Conservation (phyloP, 2,113 vertebrate species). For the Fukomys damarensis region DNA sequence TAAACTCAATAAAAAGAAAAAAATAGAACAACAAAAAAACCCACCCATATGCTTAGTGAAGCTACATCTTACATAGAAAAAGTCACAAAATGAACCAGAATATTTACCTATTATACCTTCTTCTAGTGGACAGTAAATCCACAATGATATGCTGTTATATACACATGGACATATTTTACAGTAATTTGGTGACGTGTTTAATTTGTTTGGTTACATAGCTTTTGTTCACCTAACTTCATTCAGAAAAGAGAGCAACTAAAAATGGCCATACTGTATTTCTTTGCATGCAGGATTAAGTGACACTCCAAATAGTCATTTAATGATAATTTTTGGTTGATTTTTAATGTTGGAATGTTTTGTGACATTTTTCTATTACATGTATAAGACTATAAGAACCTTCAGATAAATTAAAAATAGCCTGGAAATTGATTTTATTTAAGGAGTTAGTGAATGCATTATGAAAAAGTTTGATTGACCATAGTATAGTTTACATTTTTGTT, state of each 20-base stretch:
- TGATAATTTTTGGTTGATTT: not conserved
- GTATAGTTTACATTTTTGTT: not conserved
- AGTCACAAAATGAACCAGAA: not conserved
- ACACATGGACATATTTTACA: not conserved
- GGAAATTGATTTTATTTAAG: not conserved
- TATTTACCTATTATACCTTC: slow-evolving; percentile 9
- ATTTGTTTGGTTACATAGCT: not conserved
- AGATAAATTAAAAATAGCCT: slow-evolving; percentile 4
- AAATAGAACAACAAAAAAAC: too few relatives aligned
- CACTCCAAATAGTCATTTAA: not conserved
- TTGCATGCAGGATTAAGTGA: not conserved
- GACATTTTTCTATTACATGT: not conserved
- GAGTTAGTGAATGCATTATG: not conserved
- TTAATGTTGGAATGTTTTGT: not conserved
- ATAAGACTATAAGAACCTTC: not conserved
- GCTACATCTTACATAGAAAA: not conserved
- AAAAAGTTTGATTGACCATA: not conserved
- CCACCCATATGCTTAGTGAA: not conserved
- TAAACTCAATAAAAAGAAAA: too few relatives aligned
- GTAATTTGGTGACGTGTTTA: not conserved
- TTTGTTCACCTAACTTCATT: not conserved
- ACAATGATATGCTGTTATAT: not conserved
- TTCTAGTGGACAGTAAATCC: not conserved
- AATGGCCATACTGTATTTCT: not conserved
- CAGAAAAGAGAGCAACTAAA: not conserved